These are phyloP conservation scores for Ectropis crepuscularia DNA, from an alignment of 2,888 invertebrate genomes.

Conservation along the genomic window DNA sequence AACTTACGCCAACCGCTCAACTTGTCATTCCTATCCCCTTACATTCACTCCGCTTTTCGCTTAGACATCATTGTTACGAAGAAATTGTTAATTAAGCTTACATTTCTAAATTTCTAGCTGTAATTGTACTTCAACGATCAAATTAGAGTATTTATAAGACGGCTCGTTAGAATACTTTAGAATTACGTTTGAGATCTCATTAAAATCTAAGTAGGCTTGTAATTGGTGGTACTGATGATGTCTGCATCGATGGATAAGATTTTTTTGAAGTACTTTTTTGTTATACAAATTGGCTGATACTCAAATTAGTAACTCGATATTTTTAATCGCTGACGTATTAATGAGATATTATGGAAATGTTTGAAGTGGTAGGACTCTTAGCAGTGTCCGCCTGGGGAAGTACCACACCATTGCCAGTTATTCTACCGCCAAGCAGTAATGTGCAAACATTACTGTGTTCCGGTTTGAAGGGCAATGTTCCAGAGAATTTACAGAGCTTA, in stretches of 20 bases:
- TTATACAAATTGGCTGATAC: not conserved
- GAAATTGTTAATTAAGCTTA: conserved; percentile 78
- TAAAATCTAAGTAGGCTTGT: conserved; percentile 13
- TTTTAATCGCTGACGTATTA: not conserved
- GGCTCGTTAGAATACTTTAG: conserved; percentile 16
- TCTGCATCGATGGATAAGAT: not conserved
- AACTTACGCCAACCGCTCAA: conserved; percentile 42
- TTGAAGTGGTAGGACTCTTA: no score
- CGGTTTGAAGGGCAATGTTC: no score
- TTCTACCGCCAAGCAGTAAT: no score
- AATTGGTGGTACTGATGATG: conserved; percentile 4
- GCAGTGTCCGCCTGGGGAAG: no score
- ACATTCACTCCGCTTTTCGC: conserved; percentile 65
- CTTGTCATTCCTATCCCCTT: conserved; percentile 64
- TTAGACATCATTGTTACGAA: conserved; percentile 71
- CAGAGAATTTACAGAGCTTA: no score
- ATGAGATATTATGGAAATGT: no score
- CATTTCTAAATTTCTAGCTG: conserved; percentile 59
- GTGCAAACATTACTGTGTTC: no score
- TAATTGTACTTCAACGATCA: conserved; percentile 29
- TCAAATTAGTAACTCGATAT: not conserved
- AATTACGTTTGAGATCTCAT: conserved; percentile 19
- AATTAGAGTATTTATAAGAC: conserved; percentile 21
- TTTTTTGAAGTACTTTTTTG: not conserved
- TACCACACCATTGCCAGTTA: no score